phyloP scores from a whole-genome alignment of 2,113 vertebrate species.

The Xiphophorus maculatus region DNA sequence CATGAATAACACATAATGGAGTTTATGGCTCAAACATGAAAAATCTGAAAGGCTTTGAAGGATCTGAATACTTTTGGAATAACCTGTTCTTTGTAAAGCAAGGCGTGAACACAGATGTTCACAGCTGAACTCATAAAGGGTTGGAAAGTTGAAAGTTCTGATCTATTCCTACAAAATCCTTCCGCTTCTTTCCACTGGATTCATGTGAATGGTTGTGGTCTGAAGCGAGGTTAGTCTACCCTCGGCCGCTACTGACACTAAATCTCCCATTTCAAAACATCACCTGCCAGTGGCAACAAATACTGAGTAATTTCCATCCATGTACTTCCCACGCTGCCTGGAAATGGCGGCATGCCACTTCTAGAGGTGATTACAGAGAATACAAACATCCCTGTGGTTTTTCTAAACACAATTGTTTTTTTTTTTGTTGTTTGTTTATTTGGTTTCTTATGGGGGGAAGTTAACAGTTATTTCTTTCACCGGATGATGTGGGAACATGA shows the following conservation, averaged over 20 bases:
- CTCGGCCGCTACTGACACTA: neutral
- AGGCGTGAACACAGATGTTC: neutral
- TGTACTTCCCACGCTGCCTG: constrained; percentile 35
- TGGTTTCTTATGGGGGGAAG: neutral
- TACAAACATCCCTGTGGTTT: constrained; percentile 21
- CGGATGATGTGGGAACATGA: neutral
- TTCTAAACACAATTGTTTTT: constrained; percentile 19
- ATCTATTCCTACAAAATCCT: neutral
- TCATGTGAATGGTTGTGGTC: neutral
- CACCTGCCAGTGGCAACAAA: neutral
- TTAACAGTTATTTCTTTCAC: neutral
- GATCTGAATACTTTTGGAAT: neutral
- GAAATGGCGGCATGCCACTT: constrained; percentile 23
- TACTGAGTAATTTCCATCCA: constrained; percentile 31
- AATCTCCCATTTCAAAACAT: constrained; percentile 2
- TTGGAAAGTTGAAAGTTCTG: neutral
- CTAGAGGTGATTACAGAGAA: constrained; percentile 42
- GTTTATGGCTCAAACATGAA: too few species aligned
- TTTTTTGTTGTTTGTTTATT: neutral
- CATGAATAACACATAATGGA: too few species aligned
- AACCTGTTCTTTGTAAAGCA: neutral
- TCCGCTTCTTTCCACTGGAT: neutral
- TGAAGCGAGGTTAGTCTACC: neutral
- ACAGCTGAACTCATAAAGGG: neutral
- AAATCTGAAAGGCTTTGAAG: neutral